phyloP scores from a whole-genome alignment of 2,797 vertebrate species.

The Odontamblyopus rebecca region DNA sequence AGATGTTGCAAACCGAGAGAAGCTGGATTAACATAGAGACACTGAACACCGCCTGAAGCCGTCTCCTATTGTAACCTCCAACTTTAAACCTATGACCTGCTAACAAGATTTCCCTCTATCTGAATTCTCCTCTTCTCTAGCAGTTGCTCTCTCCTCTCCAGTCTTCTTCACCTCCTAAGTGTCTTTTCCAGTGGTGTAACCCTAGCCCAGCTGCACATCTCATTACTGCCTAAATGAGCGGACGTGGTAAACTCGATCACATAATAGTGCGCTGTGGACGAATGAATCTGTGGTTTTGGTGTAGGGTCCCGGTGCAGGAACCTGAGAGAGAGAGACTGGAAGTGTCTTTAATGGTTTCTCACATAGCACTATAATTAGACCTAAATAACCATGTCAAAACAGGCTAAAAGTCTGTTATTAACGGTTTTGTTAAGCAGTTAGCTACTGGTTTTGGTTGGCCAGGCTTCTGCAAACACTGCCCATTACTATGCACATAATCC shows the following conservation, averaged over 20 bases:
- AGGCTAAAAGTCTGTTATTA: constrained; percentile 8
- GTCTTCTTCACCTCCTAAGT: constrained; percentile 19
- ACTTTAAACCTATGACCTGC: constrained; percentile 27
- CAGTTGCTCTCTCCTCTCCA: constrained; percentile 6
- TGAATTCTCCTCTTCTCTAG: constrained; percentile 19
- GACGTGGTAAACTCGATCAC: constrained; percentile 58
- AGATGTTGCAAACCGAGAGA: constrained; percentile 41
- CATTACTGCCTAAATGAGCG: constrained; percentile 60
- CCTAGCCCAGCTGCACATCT: constrained; percentile 42
- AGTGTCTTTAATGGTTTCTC: constrained; percentile 33
- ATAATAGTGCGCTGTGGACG: constrained; percentile 52
- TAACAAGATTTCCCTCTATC: constrained; percentile 22
- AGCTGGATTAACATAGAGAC: constrained; percentile 23
- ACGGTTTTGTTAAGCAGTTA: neutral
- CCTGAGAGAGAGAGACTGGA: constrained; percentile 38
- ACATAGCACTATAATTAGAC: constrained; percentile 13
- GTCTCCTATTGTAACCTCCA: constrained; percentile 33
- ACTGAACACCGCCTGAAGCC: constrained; percentile 25
- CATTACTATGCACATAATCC: neutral
- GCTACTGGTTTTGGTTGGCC: neutral
- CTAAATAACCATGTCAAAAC: constrained; percentile 15
- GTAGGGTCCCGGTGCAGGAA: constrained; percentile 49
- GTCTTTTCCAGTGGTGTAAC: constrained; percentile 44
- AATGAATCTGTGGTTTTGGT: constrained; percentile 42
- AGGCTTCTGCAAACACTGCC: neutral